phyloP scores from a whole-genome alignment of 2,113 vertebrate genomes.

The Bungarus multicinctus region DNA sequence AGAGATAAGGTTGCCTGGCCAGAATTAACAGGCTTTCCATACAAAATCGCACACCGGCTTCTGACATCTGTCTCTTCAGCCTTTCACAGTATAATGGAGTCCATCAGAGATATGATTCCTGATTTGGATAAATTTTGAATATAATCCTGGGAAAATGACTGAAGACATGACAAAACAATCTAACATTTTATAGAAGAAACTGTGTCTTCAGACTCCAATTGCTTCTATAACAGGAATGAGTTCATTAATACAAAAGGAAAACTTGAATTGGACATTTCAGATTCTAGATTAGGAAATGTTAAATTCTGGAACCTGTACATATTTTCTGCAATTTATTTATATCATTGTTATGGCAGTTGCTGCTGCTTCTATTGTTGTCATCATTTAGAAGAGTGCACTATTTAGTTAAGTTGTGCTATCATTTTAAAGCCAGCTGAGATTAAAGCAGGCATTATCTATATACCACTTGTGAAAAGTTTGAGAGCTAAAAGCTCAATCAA shows the following conservation, averaged over 20 bases:
- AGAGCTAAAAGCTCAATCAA: background rate
- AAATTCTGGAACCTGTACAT: background rate
- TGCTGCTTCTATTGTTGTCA: background rate
- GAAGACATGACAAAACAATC: background rate
- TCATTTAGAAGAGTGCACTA: background rate
- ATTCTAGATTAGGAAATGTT: background rate
- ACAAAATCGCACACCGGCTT: background rate
- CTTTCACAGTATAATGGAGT: conserved; percentile 42
- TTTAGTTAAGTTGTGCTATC: background rate
- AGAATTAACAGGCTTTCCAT: conserved; percentile 50
- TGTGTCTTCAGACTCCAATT: conserved; percentile 24
- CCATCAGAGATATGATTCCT: conserved; percentile 29
- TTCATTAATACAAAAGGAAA: background rate
- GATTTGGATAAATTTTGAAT: conserved; percentile 20
- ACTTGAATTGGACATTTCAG: background rate
- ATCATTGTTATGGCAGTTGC: background rate
- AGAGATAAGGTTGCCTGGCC: conserved; percentile 46
- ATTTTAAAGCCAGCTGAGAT: background rate
- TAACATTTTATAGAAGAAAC: conserved; percentile 15
- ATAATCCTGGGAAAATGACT: background rate
- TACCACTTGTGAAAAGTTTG: background rate
- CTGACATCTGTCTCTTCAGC: conserved; percentile 51
- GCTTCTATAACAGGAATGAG: conserved; percentile 15
- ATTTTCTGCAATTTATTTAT: background rate
- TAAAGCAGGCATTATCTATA: background rate